A percentile compares a stretch with the other conserved stretches of the same genome.
Conservation (phyloP, 2,113 vertebrate genomes). For the Urocynchramus pylzowi region DNA sequence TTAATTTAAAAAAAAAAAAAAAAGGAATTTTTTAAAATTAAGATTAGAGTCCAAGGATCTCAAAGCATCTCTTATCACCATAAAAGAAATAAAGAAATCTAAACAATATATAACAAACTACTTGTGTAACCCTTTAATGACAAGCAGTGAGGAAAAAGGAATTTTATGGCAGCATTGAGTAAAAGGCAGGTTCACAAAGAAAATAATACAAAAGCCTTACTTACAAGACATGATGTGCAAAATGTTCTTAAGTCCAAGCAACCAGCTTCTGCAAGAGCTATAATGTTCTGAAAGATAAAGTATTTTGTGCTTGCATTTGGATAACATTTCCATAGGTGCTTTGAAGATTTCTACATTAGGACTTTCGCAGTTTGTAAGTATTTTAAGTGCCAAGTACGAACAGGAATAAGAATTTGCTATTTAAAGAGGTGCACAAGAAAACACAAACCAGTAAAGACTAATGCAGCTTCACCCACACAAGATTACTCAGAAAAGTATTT, state of each 20-base stretch:
- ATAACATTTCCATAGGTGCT: not conserved
- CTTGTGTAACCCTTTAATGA: not conserved
- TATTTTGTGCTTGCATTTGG: not conserved
- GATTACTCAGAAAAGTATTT: not conserved
- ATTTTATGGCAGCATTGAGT: not conserved
- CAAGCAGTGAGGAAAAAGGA: not conserved
- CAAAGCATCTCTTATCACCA: not conserved
- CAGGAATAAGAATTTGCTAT: not conserved
- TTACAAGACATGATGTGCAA: conserved; percentile 93
- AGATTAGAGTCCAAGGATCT: not conserved
- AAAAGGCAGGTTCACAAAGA: not conserved
- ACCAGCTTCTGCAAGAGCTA: conserved; percentile 88
- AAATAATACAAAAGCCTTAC: conserved; percentile 37
- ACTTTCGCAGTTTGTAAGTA: not conserved
- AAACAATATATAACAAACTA: not conserved
- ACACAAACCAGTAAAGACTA: not conserved
- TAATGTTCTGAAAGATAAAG: conserved; percentile 80
- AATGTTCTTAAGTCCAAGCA: conserved; percentile 89
- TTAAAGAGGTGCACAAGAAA: not conserved
- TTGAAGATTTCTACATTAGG: not conserved
- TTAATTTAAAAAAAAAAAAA: not conserved
- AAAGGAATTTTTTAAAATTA: not conserved
- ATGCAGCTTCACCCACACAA: not conserved
- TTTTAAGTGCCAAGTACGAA: not conserved
- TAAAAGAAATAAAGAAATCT: not conserved